These are phyloP conservation scores for Erythrolamprus reginae DNA, from an alignment of 2,113 vertebrate genomes.

Conservation along the genomic window DNA sequence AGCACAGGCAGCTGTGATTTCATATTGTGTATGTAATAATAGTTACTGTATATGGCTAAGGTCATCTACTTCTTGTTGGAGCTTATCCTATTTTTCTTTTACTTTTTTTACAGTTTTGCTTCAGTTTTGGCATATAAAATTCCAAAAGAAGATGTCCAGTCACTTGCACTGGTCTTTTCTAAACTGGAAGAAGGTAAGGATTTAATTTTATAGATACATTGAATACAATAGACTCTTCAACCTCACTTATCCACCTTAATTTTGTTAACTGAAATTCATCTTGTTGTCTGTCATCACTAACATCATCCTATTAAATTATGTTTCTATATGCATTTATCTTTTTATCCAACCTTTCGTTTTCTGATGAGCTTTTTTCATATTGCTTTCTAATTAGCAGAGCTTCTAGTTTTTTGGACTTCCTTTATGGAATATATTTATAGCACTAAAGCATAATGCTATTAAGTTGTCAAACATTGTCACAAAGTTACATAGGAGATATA, in stretches of 20 bases:
- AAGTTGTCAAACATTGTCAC: background rate
- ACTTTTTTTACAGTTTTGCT: slow-evolving; percentile 67
- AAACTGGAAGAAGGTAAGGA: slow-evolving; percentile 87
- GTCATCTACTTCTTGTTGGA: background rate
- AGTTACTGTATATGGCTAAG: background rate
- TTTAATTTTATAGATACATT: background rate
- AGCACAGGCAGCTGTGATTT: background rate
- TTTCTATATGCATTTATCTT: background rate
- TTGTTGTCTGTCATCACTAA: background rate
- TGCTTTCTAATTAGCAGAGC: background rate
- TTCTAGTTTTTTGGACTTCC: background rate
- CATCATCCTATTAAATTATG: background rate
- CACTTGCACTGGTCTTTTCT: slow-evolving; percentile 82
- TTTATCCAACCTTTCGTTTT: background rate
- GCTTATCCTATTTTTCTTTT: background rate
- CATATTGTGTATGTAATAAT: background rate
- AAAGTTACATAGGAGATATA: background rate
- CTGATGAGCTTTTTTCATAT: background rate
- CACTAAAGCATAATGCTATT: background rate
- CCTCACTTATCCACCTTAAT: background rate
- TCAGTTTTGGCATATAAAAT: slow-evolving; percentile 88
- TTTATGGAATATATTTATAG: background rate
- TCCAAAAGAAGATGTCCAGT: slow-evolving; percentile 89
- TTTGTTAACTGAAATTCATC: background rate
- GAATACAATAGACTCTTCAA: background rate